A percentile compares a stretch with the other conserved stretches of the same genome.
These are phyloP conservation scores for Anarrhichthys ocellatus DNA, from an alignment of 2,113 vertebrate genomes.

Conservation along the genomic window DNA sequence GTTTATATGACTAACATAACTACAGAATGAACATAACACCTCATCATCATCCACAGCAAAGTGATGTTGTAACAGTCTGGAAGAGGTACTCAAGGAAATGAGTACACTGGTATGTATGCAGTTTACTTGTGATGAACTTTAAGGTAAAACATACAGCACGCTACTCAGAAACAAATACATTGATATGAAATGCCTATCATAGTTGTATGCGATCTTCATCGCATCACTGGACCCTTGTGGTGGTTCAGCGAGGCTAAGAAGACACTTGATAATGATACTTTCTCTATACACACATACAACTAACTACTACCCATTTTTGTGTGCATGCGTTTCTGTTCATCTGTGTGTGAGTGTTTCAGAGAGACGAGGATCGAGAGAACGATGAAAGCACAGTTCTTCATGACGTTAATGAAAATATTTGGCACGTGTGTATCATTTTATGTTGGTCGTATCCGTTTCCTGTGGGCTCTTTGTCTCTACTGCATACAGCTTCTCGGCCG, in stretches of 20 bases:
- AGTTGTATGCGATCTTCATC: neutral
- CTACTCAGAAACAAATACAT: neutral
- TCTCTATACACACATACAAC: neutral
- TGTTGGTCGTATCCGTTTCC: constrained; percentile 19
- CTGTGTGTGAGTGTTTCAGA: neutral
- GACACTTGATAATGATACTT: neutral
- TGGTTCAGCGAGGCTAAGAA: neutral
- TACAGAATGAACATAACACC: neutral
- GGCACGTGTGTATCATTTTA: neutral
- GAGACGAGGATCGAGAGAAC: neutral
- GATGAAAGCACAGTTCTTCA: neutral
- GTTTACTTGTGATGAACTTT: neutral
- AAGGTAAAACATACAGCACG: neutral
- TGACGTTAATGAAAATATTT: constrained; percentile 16
- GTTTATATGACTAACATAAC: neutral
- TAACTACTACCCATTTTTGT: neutral
- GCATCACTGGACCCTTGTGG: neutral
- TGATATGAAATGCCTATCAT: too few relatives aligned
- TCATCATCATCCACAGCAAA: neutral
- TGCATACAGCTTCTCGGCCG: constrained; percentile 34
- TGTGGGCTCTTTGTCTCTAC: constrained; percentile 22
- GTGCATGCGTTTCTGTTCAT: neutral
- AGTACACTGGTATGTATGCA: neutral
- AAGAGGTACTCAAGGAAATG: neutral
- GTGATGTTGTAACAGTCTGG: neutral